Percentiles rank a stretch among this genome's conserved stretches.
These are phyloP conservation scores for Nasonia giraulti DNA, from an alignment of 1,140 invertebrate genomes.

Conservation along the genomic window DNA sequence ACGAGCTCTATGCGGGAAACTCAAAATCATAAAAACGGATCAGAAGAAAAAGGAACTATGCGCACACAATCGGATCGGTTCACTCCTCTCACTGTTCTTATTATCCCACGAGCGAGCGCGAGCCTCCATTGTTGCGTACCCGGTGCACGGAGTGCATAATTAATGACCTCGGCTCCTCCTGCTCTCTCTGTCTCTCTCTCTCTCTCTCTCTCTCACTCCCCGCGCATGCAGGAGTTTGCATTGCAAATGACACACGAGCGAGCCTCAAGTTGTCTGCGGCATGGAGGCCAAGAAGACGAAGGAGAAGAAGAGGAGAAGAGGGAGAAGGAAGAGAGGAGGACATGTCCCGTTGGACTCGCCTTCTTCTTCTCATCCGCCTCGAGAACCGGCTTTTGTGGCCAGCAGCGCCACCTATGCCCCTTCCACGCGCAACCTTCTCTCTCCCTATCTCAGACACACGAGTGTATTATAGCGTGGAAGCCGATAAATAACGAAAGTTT, in stretches of 20 bases:
- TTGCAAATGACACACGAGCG: slow-evolving; percentile 60
- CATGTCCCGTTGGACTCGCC: slow-evolving; percentile 25
- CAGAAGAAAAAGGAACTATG: not conserved
- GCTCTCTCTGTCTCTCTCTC: not conserved
- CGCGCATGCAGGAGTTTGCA: slow-evolving; percentile 55
- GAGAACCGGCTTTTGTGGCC: not conserved
- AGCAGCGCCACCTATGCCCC: not conserved
- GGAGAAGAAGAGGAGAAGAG: not conserved
- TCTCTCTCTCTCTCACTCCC: not conserved
- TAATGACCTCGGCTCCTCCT: slow-evolving; percentile 56
- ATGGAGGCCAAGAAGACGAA: not conserved
- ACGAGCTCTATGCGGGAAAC: not conserved
- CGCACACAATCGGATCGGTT: not conserved
- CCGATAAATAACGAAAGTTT: slow-evolving; percentile 35
- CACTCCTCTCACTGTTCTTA: slow-evolving; percentile 29
- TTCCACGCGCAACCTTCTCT: not conserved
- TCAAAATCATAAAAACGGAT: not conserved
- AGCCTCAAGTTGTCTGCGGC: slow-evolving; percentile 33
- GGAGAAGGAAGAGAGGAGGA: not conserved
- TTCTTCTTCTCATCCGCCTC: not conserved
- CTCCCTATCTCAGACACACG: not conserved
- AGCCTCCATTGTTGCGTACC: slow-evolving; percentile 58
- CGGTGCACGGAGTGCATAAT: slow-evolving; percentile 61
- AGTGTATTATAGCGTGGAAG: not conserved
- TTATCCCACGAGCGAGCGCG: slow-evolving; percentile 36